phyloP scores from a whole-genome alignment of 1,140 invertebrate genomes.

The Zaprionus inermis region DNA sequence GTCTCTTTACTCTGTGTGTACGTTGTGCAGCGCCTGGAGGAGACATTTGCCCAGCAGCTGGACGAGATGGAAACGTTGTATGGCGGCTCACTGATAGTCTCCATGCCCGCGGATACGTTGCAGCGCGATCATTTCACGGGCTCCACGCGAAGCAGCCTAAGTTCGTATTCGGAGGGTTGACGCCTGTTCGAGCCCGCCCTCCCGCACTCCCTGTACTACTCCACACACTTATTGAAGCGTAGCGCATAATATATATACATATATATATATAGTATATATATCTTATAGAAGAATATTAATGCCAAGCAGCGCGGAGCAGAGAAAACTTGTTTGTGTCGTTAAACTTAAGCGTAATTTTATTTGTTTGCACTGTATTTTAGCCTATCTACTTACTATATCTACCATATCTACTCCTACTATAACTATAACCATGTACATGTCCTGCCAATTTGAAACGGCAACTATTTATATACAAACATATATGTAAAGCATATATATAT shows the following conservation, averaged over 20 bases:
- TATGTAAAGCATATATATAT: conserved; percentile 4
- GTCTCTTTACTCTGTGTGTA: conserved; percentile 10
- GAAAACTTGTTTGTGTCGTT: conserved; percentile 61
- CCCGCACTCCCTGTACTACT: conserved; percentile 4
- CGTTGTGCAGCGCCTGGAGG: conserved; percentile 90
- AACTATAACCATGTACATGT: conserved; percentile 30
- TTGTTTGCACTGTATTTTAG: conserved; percentile 75
- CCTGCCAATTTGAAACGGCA: conserved; percentile 17
- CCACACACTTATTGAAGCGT: conserved; percentile 3
- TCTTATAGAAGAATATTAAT: conserved; percentile 23
- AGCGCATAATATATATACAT: conserved; percentile 28
- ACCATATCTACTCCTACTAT: conserved; percentile 29
- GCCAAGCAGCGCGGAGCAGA: conserved; percentile 57
- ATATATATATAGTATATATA: conserved; percentile 27
- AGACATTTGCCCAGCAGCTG: conserved; percentile 92
- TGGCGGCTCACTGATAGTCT: conserved; percentile 85
- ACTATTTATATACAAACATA: conserved; percentile 48
- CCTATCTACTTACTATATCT: conserved; percentile 58
- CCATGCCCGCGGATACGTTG: conserved; percentile 87
- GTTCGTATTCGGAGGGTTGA: conserved; percentile 85
- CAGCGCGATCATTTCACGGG: conserved; percentile 85
- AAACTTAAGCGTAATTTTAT: conserved; percentile 67
- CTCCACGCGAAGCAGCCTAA: conserved; percentile 89
- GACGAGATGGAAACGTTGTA: conserved; percentile 94
- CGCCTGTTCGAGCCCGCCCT: not conserved